A percentile compares a stretch with the other conserved stretches of the same genome.
Evolutionary conservation across 2,113 vertebrate genomes (phyloP).

Genomic region (Pheucticus melanocephalus): DNA sequence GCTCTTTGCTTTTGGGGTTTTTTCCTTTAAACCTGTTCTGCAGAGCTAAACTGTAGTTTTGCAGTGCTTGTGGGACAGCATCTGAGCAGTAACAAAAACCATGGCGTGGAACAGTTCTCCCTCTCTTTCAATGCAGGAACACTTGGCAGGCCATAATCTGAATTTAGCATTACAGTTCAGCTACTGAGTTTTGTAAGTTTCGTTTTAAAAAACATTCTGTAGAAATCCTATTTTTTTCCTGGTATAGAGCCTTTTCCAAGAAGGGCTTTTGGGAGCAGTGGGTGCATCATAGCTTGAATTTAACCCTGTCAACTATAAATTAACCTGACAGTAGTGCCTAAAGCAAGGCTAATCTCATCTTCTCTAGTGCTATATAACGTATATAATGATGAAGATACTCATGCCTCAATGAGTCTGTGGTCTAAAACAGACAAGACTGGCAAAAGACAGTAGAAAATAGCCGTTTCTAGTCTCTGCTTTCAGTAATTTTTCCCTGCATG

Average conservation of each 20-base stretch:
- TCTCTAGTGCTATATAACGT: not conserved
- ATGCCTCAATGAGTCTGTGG: not conserved
- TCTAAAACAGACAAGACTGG: not conserved
- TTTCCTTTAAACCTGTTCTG: not conserved
- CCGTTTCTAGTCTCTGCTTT: not conserved
- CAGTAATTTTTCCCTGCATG: not conserved
- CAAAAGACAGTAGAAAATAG: not conserved
- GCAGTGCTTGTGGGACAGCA: not conserved
- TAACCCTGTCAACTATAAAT: not conserved
- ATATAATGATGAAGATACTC: not conserved
- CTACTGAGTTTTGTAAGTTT: not conserved
- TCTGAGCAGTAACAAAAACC: not conserved
- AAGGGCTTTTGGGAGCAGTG: not conserved
- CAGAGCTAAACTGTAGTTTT: not conserved
- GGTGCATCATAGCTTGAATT: not conserved
- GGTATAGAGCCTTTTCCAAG: not conserved
- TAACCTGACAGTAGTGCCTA: not conserved
- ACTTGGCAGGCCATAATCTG: not conserved
- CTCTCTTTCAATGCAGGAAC: not conserved
- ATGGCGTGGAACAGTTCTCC: not conserved
- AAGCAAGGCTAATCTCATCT: not conserved
- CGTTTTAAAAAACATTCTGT: not conserved
- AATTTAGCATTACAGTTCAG: not conserved
- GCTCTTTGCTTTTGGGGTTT: not conserved
- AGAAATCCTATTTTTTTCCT: not conserved